Evolutionary conservation across 2,113 vertebrate species (phyloP).

Genomic region (Macroglossus sobrinus): DNA sequence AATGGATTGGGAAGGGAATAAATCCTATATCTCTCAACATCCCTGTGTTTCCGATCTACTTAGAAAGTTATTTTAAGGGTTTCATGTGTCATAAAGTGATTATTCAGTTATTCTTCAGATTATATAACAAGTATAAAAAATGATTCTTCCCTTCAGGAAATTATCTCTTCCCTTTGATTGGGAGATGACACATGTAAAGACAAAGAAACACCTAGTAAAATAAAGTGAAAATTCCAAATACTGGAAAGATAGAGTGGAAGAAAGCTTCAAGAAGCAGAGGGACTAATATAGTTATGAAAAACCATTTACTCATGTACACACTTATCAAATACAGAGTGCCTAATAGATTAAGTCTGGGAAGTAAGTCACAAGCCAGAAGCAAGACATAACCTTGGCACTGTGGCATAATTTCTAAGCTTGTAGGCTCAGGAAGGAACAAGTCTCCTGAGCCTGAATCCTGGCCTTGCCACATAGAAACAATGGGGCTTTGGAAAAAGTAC

Average conservation of each 20-base stretch:
- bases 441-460: neutral
- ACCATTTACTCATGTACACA: neutral
- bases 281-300: neutral
- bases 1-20: neutral
- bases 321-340: neutral
- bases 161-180: neutral
- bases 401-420: neutral
- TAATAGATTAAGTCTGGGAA: neutral
- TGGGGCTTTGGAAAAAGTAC: neutral
- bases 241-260: neutral
- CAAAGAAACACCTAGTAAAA: neutral
- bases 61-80: neutral
- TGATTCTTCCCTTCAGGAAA: conserved; percentile 1
- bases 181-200: neutral
- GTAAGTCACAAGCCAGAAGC: neutral
- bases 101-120: neutral
- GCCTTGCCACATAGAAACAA: neutral
- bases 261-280: neutral
- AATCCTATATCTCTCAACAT: neutral
- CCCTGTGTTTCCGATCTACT: neutral
- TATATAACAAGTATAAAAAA: neutral
- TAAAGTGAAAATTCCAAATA: conserved; percentile 3
- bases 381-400: neutral
- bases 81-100: neutral
- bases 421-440: neutral